Conservation (phyloP, 92 coral and sea anemone genomes). For the Actinostola sp. region DNA sequence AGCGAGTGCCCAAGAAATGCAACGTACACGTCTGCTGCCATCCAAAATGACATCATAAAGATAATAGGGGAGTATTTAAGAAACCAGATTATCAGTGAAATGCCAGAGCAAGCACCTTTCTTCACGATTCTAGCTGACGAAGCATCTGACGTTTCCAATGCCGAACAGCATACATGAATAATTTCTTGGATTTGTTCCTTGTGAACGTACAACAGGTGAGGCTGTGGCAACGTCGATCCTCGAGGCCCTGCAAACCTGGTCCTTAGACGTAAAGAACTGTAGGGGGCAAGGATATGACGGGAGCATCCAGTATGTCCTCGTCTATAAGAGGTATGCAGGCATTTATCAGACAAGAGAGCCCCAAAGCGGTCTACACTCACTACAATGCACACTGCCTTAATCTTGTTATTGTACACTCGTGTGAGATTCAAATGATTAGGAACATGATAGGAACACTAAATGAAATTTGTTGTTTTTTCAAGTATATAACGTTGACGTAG, state of each 20-base stretch:
- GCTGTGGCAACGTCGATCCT: conserved; percentile 28
- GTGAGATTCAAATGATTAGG: conserved; percentile 45
- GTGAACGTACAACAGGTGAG: conserved; percentile 51
- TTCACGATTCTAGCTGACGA: conserved; percentile 55
- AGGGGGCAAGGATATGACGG: conserved; percentile 54
- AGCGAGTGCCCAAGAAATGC: conserved; percentile 31
- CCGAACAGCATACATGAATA: conserved; percentile 59
- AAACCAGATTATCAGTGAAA: conserved; percentile 35
- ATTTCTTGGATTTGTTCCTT: conserved; percentile 41
- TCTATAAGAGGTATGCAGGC: conserved; percentile 40
- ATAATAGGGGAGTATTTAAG: conserved; percentile 24
- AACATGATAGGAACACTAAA: conserved; percentile 58
- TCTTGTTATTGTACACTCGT: conserved; percentile 55
- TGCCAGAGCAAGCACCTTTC: conserved; percentile 15
- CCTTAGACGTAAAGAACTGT: conserved; percentile 45
- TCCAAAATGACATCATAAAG: conserved; percentile 35
- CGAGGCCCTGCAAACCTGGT: conserved; percentile 42
- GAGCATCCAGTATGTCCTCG: conserved; percentile 39
- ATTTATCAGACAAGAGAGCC: conserved; percentile 27
- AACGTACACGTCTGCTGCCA: conserved; percentile 30
- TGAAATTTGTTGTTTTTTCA: conserved; percentile 41
- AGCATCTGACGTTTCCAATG: conserved; percentile 49
- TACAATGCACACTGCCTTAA: conserved; percentile 52
- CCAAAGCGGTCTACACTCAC: conserved; percentile 56
- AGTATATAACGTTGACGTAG: conserved; percentile 32